Percentiles rank a stretch among this genome's conserved stretches.
Evolutionary conservation across 2,888 invertebrate species (phyloP).

Genomic region (Caenorhabditis drosophilae): DNA sequence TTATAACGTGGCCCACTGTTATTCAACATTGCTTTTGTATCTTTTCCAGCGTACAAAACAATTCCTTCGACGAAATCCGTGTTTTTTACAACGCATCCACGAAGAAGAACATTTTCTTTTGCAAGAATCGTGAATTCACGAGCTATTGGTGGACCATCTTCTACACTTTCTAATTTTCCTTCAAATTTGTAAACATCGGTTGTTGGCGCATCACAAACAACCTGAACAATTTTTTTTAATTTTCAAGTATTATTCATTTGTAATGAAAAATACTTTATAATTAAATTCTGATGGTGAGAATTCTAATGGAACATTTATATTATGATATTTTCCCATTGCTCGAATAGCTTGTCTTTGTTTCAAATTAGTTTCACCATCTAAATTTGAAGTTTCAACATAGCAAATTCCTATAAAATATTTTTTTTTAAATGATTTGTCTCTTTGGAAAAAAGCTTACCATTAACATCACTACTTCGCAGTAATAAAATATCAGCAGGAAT

Average conservation of each 20-base stretch:
- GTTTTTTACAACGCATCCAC: conserved; percentile 93
- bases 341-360: conserved; percentile 83
- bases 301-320: conserved; percentile 40
- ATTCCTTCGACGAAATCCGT: conserved; percentile 95
- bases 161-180: conserved; percentile 74
- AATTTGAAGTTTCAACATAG: conserved; percentile 91
- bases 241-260: not conserved
- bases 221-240: conserved; percentile 74
- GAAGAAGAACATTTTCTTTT: conserved; percentile 82
- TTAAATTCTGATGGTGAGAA: conserved; percentile 49
- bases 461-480: conserved; percentile 70
- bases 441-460: conserved; percentile 18
- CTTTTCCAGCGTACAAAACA: conserved; percentile 88
- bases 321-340: conserved; percentile 75
- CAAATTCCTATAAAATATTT: conserved; percentile 80
- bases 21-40: conserved; percentile 96
- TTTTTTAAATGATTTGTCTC: not conserved
- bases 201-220: conserved; percentile 92
- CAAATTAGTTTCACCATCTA: conserved; percentile 93
- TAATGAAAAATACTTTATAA: conserved; percentile 29
- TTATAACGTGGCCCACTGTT: conserved; percentile 93
- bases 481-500: conserved; percentile 93
- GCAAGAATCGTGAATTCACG: conserved; percentile 44
- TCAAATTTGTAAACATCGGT: conserved; percentile 94
- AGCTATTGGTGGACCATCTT: conserved; percentile 77